These are phyloP conservation scores for Danionella cerebrum DNA, from an alignment of 2,113 vertebrate genomes.

Conservation along the genomic window DNA sequence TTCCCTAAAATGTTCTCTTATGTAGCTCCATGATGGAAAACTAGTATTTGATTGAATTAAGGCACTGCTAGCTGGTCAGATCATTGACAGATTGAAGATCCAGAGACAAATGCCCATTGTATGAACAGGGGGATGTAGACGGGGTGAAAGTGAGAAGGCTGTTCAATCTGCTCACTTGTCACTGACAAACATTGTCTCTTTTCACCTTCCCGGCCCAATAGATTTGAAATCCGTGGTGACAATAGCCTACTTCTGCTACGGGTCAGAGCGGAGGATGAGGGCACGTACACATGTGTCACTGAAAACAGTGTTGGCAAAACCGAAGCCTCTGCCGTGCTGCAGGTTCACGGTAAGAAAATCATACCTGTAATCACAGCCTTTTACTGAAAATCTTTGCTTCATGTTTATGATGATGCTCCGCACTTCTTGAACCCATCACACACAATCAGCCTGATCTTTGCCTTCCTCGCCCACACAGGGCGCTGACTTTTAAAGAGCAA, in stretches of 20 bases:
- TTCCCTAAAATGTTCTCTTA: too few species aligned
- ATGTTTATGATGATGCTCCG: slow-evolving; percentile 16
- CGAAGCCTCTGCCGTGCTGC: slow-evolving; percentile 87
- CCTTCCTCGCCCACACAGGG: too few species aligned
- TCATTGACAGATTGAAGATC: neutral
- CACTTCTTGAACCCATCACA: slow-evolving; percentile 20
- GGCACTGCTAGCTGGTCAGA: neutral
- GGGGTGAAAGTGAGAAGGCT: neutral
- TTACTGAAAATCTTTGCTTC: slow-evolving; percentile 11
- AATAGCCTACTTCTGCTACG: slow-evolving; percentile 85
- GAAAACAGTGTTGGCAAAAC: slow-evolving; percentile 97
- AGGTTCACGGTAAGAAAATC: slow-evolving; percentile 81
- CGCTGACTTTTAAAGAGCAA: too few species aligned
- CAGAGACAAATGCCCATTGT: neutral
- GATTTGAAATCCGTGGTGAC: slow-evolving; percentile 90
- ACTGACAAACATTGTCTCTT: slow-evolving; percentile 9
- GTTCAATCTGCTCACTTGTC: neutral
- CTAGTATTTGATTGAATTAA: neutral
- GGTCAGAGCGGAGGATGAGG: slow-evolving; percentile 84
- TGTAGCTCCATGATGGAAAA: neutral
- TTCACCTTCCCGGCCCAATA: slow-evolving; percentile 46
- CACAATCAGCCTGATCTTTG: slow-evolving; percentile 36
- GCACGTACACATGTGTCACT: slow-evolving; percentile 88
- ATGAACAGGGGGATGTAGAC: neutral
- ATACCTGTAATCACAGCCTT: neutral